Evolutionary conservation across 2,888 invertebrate genomes (phyloP).

Genomic region (Salpingus planirostris): DNA sequence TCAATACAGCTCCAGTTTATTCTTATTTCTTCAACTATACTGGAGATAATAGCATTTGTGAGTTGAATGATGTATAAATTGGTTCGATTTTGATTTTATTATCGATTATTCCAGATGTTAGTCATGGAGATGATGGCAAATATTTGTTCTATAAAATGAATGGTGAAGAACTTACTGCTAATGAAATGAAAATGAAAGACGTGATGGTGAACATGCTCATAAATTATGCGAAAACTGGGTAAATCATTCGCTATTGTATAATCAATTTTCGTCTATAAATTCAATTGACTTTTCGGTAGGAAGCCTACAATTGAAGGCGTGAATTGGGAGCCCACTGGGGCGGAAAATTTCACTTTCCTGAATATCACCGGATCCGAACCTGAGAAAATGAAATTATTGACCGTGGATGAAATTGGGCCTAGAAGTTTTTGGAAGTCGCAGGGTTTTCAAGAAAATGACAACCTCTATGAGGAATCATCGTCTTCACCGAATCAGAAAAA

Average conservation of each 20-base stretch:
- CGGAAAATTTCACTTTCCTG: slow-evolving; percentile 43
- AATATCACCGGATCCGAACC: slow-evolving; percentile 41
- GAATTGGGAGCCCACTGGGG: slow-evolving; percentile 45
- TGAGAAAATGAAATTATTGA: slow-evolving; percentile 39
- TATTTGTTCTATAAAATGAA: slow-evolving; percentile 8
- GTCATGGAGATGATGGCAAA: slow-evolving; percentile 9
- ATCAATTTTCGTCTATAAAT: neutral
- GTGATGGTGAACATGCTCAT: slow-evolving; percentile 6
- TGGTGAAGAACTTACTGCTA: slow-evolving; percentile 1
- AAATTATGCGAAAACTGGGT: slow-evolving; percentile 8
- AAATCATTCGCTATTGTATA: neutral
- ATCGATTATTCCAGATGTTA: slow-evolving; percentile 4
- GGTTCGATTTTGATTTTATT: neutral
- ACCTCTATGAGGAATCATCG: no score
- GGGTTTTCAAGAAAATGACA: slow-evolving; percentile 47
- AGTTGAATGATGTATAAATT: neutral
- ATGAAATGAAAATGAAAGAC: slow-evolving; percentile 8
- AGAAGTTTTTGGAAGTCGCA: slow-evolving; percentile 49
- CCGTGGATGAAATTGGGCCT: slow-evolving; percentile 44
- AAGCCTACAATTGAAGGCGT: slow-evolving; percentile 37
- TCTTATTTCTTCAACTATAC: slow-evolving; percentile 45
- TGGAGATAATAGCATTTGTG: slow-evolving; percentile 2
- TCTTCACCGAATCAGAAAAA: no score
- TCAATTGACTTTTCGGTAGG: slow-evolving; percentile 36
- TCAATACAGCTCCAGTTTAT: slow-evolving; percentile 49